Conservation (phyloP, 2,113 vertebrate genomes). For the Scomber japonicus region DNA sequence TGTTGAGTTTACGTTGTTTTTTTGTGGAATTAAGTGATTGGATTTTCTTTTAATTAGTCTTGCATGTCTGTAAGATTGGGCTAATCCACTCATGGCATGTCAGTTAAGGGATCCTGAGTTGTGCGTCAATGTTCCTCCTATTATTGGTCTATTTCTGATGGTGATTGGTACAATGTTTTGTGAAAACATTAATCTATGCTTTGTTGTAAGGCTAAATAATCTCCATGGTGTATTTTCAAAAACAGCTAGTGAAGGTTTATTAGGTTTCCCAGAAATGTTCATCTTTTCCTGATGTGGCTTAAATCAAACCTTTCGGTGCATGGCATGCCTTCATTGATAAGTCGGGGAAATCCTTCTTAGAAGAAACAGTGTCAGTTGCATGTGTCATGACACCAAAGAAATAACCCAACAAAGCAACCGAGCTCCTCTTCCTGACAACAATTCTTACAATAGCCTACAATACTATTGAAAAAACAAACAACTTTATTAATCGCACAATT, state of each 20-base stretch:
- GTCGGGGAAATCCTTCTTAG: conserved; percentile 50
- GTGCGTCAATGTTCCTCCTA: conserved; percentile 25
- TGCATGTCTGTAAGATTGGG: conserved; percentile 39
- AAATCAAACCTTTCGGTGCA: background rate
- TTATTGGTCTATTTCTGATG: conserved; percentile 3
- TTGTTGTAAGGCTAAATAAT: background rate
- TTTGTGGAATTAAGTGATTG: conserved; percentile 39
- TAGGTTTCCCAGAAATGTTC: conserved; percentile 2
- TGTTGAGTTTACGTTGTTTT: background rate
- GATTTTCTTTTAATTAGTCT: conserved; percentile 26
- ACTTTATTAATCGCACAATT: no score
- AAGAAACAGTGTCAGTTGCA: background rate
- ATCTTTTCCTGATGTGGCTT: conserved; percentile 16
- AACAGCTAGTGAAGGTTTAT: background rate
- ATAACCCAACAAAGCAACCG: background rate
- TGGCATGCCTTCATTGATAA: conserved; percentile 42
- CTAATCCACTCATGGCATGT: conserved; percentile 58
- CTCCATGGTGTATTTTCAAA: background rate
- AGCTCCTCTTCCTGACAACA: background rate
- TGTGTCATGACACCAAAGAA: conserved; percentile 20
- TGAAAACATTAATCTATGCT: background rate
- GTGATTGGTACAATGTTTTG: background rate
- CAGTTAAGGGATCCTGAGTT: conserved; percentile 18
- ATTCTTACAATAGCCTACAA: background rate
- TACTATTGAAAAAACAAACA: no score